phyloP scores from a whole-genome alignment of 2,113 vertebrate species.

The Scolopax mira region DNA sequence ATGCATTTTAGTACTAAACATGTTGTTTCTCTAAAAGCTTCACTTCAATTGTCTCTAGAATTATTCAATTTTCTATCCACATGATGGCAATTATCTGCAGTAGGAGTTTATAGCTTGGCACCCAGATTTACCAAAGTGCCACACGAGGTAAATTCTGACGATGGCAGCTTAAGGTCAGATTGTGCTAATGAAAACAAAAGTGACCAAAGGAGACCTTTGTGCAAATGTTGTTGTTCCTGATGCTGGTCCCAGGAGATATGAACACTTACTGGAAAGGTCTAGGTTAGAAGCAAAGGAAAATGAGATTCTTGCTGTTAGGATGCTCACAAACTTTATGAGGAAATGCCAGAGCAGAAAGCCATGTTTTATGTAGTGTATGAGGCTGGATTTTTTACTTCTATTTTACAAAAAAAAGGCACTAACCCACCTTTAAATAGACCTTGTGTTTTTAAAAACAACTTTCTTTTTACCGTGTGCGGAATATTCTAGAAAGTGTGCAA shows the following conservation, averaged over 20 bases:
- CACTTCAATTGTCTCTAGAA: neutral
- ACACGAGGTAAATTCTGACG: neutral
- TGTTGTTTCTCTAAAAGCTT: neutral
- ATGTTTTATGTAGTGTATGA: neutral
- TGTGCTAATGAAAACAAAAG: neutral
- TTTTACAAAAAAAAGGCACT: neutral
- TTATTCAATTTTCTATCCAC: neutral
- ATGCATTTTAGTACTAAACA: neutral
- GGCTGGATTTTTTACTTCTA: neutral
- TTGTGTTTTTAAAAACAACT: neutral
- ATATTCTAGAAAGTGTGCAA: neutral
- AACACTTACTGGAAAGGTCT: neutral
- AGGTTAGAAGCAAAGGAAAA: slow-evolving; percentile 5
- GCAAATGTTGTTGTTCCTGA: neutral
- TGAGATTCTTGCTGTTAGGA: neutral
- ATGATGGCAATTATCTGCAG: neutral
- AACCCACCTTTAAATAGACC: neutral
- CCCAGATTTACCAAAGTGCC: neutral
- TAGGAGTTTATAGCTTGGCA: neutral
- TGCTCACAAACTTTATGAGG: neutral
- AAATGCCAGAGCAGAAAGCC: neutral
- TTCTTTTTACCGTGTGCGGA: neutral
- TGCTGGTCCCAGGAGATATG: neutral
- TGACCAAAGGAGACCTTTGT: neutral
- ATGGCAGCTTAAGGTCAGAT: neutral